Evolutionary conservation across 2,888 invertebrate species (phyloP), one percentile per base, ranked within the genome.

Genomic region (Nomada ruficornis): DNA sequence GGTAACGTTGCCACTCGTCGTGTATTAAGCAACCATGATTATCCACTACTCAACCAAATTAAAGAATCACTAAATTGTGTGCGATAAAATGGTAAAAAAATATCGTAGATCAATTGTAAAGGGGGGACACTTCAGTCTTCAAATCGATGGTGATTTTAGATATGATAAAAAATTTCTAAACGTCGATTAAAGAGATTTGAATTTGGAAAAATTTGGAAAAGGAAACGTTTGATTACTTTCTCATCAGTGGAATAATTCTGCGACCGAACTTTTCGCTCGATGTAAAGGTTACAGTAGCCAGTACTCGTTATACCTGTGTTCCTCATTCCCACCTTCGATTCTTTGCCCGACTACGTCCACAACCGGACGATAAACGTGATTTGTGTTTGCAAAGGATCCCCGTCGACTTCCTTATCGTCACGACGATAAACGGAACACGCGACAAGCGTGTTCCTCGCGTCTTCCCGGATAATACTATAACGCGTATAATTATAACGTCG

Each of bases 401-500:
- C 50, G 47, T 65, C 78, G 70, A 20, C 11, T 42, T 44, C 18
- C 65, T 84, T 68, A 72, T 67, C 65, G 44, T 23, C 36, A 11
- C 18, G 11, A 26, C 18, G 74, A 77, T 85, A 80, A 84, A 42
- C 65, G 44, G 50, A 59, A 74, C 77, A 60, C 18, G 76, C 77
- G 70, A 63, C 75, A 62, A 18, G 52, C 42, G 47, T 36, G 79
- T 68, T 47, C 47, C 52, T 13, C 44, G 59, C 68, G 23, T 63
- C 50, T 52, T 47, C 52, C 23, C 26, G 54, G 80, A 82, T 85
- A 86, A 85, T 84, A 78, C 70, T 75, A 83, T 77, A 68, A 84
- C 63, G 85, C 79, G 20, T 18, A 65, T 78, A 86, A 89, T 88
- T 88, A 82, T 77, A 84, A 84, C 68, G 77, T 55, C 13, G 44